Evolutionary conservation across 2,113 vertebrate genomes (phyloP).

Genomic region (Bolborhynchus lineola): DNA sequence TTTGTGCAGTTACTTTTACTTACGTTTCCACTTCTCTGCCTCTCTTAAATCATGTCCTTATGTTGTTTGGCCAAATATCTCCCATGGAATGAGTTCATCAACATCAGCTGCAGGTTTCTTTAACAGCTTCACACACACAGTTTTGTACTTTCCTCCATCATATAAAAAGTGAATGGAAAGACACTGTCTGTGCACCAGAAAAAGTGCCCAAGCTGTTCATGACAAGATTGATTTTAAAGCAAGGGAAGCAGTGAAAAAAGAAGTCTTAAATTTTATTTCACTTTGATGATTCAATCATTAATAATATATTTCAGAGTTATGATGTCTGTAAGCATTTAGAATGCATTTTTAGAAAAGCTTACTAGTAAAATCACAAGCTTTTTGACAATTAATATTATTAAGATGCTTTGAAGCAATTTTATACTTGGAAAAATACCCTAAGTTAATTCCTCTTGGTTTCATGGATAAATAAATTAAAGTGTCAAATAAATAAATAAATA

Average conservation of each 20-base stretch:
- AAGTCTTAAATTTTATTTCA: neutral
- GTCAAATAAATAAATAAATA: neutral
- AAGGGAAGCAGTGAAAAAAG: neutral
- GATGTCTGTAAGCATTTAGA: neutral
- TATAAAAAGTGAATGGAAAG: neutral
- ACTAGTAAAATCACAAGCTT: neutral
- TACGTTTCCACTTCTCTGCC: neutral
- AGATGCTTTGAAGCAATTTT: neutral
- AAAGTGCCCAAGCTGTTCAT: neutral
- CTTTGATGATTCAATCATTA: neutral
- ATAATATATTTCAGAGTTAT: neutral
- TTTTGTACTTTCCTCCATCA: neutral
- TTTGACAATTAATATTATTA: neutral
- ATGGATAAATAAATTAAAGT: neutral
- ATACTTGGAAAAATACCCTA: neutral
- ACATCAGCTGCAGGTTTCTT: neutral
- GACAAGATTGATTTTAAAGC: neutral
- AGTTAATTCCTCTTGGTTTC: neutral
- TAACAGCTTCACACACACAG: rapidly evolving
- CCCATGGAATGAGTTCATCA: neutral
- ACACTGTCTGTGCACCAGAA: neutral
- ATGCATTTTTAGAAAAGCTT: neutral
- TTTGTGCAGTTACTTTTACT: neutral
- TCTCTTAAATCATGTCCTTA: neutral
- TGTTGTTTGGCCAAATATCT: neutral